Evolutionary conservation across 2,797 vertebrate species (phyloP), one percentile per base, ranked within the genome.

Genomic region (Danio kyathit): DNA sequence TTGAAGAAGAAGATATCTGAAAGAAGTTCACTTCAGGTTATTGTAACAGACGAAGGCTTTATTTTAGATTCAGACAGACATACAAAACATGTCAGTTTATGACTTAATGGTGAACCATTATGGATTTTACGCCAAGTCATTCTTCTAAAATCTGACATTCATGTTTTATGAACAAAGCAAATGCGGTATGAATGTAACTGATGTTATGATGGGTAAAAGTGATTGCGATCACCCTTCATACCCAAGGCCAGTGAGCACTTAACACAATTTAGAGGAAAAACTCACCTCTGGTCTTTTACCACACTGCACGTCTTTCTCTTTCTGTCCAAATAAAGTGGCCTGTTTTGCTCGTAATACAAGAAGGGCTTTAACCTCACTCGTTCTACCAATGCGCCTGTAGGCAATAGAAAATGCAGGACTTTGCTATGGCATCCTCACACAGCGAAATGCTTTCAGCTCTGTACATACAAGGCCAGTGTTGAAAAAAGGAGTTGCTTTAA

Each of bases 381-480:
- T 79, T 88, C 86, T 82, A 85, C 89, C 82, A 51, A 43, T 83
- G 82, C 54, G 87, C 90, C 88, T 43, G 63, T 80, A 88, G 91
- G 88, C 81, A 89, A 90, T 88, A 87, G 89, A 92, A 91, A 92
- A 92, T 88, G 86, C 86, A 87, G 75, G 87, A 88, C 90, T 91
- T 86, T 87, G 89, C 84, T 87, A 88, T 77, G 87, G 84, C 86
- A 88, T 83, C 87, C 86, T 84, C 87, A 87, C 67, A 74, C 88
- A 88, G 88, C 82, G 84, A 87, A 90, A 90, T 89, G 87, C 89
- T 94, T 94, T 92, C 89, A 92, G 85, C 87, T 91, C 86, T 82
- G 87, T 85, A 14, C 86, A 87, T 87, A 86, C 92, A 91, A 91
- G 86, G 86, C 89, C 87, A 86, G 88, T 85, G 90, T 89, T 88